Evolutionary conservation across 2,888 invertebrate species (phyloP).

Genomic region (Hololepta plana): DNA sequence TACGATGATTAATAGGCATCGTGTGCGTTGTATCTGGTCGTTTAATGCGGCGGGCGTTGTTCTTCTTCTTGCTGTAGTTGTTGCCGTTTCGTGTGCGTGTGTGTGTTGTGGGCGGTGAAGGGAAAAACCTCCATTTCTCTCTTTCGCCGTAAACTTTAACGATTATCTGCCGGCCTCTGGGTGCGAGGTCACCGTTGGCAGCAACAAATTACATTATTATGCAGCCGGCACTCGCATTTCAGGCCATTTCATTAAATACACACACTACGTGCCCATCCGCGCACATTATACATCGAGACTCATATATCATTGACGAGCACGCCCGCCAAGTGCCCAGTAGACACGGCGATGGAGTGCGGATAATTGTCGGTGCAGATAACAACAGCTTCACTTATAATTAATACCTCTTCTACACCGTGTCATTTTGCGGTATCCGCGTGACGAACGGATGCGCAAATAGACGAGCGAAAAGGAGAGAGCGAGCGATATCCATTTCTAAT

Average conservation of each 20-base stretch:
- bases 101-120: constrained; percentile 18
- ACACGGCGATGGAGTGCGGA: constrained; percentile 21
- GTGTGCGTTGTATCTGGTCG: too few relatives aligned
- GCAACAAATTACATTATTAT: constrained; percentile 24
- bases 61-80: too few relatives aligned
- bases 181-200: constrained; percentile 22
- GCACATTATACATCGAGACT: constrained; percentile 20
- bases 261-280: constrained; percentile 17
- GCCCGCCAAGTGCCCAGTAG: constrained; percentile 21
- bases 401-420: constrained; percentile 5
- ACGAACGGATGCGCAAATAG: too few relatives aligned
- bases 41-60: too few relatives aligned
- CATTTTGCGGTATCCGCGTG: too few relatives aligned
- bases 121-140: too few relatives aligned
- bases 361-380: constrained; percentile 20
- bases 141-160: constrained; percentile 20
- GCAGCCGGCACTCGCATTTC: constrained; percentile 13
- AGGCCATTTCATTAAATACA: constrained; percentile 21
- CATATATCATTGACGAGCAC: constrained; percentile 20
- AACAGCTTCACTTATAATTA: background rate
- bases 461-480: too few relatives aligned
- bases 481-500: too few relatives aligned
- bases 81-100: too few relatives aligned
- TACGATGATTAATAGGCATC: too few relatives aligned
- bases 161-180: constrained; percentile 20